A percentile compares a stretch with the other conserved stretches of the same genome.
phyloP scores from a whole-genome alignment of 2,888 invertebrate species.

The Adineta ricciae region DNA sequence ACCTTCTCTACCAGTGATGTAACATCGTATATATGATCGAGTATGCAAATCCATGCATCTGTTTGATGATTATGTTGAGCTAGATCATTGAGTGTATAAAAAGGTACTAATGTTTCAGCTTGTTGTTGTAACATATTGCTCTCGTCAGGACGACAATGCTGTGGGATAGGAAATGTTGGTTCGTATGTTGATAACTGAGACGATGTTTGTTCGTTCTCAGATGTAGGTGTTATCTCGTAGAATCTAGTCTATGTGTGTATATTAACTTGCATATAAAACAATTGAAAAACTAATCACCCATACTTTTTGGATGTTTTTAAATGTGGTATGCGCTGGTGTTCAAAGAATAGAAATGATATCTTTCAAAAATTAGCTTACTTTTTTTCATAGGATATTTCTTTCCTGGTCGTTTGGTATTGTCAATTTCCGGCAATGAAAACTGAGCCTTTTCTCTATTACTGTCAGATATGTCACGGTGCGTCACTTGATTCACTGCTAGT shows the following conservation, averaged over 20 bases:
- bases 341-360: neutral
- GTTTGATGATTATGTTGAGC: neutral
- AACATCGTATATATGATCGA: neutral
- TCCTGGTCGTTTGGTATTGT: neutral
- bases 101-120: neutral
- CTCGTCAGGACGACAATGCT: neutral
- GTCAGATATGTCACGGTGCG: neutral
- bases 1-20: neutral
- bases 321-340: neutral
- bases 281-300: too few species aligned
- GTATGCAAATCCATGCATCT: slow-evolving; percentile 7
- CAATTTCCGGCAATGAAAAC: neutral
- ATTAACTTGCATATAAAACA: neutral
- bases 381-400: neutral
- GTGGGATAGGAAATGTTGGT: neutral
- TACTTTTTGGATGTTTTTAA: neutral
- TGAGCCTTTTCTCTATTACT: neutral
- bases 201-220: neutral
- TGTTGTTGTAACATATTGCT: neutral
- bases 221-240: neutral
- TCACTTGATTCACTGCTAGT: neutral
- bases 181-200: neutral
- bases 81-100: neutral
- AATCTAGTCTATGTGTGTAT: neutral
- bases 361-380: neutral